phyloP scores from a whole-genome alignment of 2,113 vertebrate species.

The Toxotes chatareus region DNA sequence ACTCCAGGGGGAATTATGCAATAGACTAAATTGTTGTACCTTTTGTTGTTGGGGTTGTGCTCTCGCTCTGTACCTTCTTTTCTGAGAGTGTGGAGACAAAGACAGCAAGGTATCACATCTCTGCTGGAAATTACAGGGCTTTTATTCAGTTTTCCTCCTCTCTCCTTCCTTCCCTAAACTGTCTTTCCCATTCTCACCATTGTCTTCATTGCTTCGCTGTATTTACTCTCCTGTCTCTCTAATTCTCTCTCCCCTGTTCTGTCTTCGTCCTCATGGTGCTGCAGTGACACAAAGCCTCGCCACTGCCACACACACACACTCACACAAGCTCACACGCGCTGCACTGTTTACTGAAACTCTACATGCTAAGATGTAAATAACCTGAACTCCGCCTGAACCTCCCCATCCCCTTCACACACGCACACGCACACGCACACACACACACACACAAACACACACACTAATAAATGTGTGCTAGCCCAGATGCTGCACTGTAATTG shows the following conservation, averaged over 20 bases:
- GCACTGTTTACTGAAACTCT: conserved; percentile 63
- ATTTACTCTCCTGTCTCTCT: conserved; percentile 58
- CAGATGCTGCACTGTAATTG: conserved; percentile 85
- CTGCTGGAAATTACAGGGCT: conserved; percentile 44
- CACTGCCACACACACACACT: conserved; percentile 50
- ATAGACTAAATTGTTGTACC: conserved; percentile 24
- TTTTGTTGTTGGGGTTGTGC: conserved; percentile 24
- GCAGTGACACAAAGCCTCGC: conserved; percentile 68
- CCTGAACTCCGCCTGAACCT: conserved; percentile 78
- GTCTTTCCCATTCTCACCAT: conserved; percentile 37
- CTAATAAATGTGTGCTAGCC: conserved; percentile 77
- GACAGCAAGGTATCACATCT: conserved; percentile 3
- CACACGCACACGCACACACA: conserved; percentile 44
- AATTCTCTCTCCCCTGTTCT: conserved; percentile 55
- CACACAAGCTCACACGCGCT: conserved; percentile 41
- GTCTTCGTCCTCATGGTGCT: conserved; percentile 50
- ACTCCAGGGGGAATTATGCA: conserved; percentile 49
- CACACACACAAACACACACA: conserved; percentile 51
- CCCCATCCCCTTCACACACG: conserved; percentile 39
- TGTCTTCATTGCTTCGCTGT: conserved; percentile 42
- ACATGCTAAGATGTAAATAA: conserved; percentile 75
- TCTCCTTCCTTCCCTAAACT: neutral
- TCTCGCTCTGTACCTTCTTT: conserved; percentile 3
- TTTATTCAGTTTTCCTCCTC: conserved; percentile 28
- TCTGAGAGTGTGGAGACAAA: conserved; percentile 16